These are phyloP conservation scores for Thumatha senex DNA, from an alignment of 2,888 invertebrate species.

Conservation along the genomic window DNA sequence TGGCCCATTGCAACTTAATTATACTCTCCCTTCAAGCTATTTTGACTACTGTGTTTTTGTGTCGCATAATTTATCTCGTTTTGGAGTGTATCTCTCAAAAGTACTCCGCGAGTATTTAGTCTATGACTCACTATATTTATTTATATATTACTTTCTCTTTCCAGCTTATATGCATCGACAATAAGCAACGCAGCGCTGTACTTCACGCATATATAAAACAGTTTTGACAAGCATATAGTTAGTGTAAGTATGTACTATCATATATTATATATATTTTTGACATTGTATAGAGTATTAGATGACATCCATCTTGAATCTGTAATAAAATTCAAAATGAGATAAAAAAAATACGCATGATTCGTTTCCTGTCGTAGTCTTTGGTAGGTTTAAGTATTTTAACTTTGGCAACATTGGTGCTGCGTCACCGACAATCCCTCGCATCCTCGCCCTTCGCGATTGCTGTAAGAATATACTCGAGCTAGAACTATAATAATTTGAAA, in stretches of 20 bases:
- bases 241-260: conserved; percentile 48
- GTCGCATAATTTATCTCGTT: too few relatives aligned
- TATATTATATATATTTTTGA: conserved; percentile 43
- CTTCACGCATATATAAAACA: conserved; percentile 27
- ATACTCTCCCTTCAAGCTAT: too few relatives aligned
- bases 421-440: conserved; percentile 40
- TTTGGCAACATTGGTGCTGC: conserved; percentile 43
- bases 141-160: conserved; percentile 32
- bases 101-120: neutral
- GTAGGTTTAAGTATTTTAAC: conserved; percentile 40
- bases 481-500: neutral
- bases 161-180: conserved; percentile 76
- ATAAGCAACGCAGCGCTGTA: conserved; percentile 58
- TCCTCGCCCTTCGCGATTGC: conserved; percentile 12
- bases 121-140: neutral
- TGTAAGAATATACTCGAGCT: conserved; percentile 12
- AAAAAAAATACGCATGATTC: conserved; percentile 26
- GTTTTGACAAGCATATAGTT: conserved; percentile 42
- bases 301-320: conserved; percentile 27
- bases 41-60: too few relatives aligned
- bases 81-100: neutral
- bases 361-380: conserved; percentile 32
- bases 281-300: conserved; percentile 36
- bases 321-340: conserved; percentile 37
- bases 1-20: too few relatives aligned